phyloP scores from a whole-genome alignment of 2,113 vertebrate species.

The Cavia aperea region DNA sequence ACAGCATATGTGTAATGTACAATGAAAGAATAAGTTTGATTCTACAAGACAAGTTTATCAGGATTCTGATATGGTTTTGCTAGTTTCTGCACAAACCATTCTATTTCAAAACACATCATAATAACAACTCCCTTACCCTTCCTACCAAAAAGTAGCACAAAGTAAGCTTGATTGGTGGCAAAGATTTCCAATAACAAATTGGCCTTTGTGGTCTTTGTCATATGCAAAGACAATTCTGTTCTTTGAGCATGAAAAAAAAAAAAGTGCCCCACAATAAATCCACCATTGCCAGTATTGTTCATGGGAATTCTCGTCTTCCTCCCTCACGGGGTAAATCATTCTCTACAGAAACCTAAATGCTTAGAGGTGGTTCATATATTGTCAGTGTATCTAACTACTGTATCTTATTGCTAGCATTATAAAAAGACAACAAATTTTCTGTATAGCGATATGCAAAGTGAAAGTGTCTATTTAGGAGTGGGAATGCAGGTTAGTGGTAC shows the following conservation, averaged over 20 bases:
- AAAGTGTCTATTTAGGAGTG: neutral
- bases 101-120: neutral
- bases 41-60: neutral
- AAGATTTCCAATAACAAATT: conserved; percentile 18
- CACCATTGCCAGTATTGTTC: neutral
- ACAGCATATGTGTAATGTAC: neutral
- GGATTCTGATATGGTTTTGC: neutral
- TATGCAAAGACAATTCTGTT: conserved; percentile 21
- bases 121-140: neutral
- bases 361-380: conserved; percentile 12
- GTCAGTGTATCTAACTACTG: neutral
- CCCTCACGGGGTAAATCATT: conserved; percentile 19
- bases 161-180: neutral
- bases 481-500: neutral
- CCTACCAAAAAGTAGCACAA: neutral
- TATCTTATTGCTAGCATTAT: neutral
- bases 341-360: neutral
- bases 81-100: neutral
- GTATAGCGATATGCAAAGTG: neutral
- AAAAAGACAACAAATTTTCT: conserved; percentile 17
- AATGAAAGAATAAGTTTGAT: conserved; percentile 32
- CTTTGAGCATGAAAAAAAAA: conserved; percentile 24
- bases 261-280: neutral
- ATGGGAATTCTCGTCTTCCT: neutral
- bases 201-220: neutral